Percentiles rank a stretch among this genome's conserved stretches.
Conservation (phyloP, 2,888 invertebrate species). For the Synergus umbraculus region DNA sequence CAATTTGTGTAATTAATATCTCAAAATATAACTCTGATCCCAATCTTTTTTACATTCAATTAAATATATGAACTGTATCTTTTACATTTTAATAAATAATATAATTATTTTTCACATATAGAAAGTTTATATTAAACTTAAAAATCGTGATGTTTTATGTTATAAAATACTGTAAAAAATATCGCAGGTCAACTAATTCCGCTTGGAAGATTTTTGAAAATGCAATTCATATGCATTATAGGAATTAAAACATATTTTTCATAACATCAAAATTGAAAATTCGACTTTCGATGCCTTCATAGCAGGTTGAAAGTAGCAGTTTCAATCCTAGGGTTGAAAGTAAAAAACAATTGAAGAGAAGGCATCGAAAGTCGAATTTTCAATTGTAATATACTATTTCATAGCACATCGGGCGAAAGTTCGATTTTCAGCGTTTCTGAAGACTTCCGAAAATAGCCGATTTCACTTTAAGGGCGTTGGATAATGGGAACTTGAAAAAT, state of each 20-base stretch:
- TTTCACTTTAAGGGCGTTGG: too few relatives aligned
- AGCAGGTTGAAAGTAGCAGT: too few relatives aligned
- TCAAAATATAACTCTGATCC: background rate
- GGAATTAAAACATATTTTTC: background rate
- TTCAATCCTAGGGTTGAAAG: too few relatives aligned
- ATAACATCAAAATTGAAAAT: too few relatives aligned
- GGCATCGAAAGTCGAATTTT: too few relatives aligned
- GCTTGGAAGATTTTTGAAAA: background rate
- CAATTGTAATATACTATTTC: too few relatives aligned
- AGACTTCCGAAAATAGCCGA: too few relatives aligned
- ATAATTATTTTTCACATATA: background rate
- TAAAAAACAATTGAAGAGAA: too few relatives aligned
- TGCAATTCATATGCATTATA: conserved; percentile 1
- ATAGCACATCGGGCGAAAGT: too few relatives aligned
- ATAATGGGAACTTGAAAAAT: too few relatives aligned
- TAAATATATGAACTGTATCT: background rate
- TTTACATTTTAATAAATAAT: conserved; percentile 22
- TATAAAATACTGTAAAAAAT: background rate
- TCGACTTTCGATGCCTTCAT: too few relatives aligned
- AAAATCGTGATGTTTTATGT: background rate
- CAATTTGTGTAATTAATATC: background rate
- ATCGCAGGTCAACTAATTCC: background rate
- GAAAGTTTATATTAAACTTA: background rate
- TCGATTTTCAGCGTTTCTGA: too few relatives aligned
- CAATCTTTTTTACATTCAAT: background rate